phyloP scores from a whole-genome alignment of 1,140 invertebrate species.

The Aphaenogaster ashmeadi region DNA sequence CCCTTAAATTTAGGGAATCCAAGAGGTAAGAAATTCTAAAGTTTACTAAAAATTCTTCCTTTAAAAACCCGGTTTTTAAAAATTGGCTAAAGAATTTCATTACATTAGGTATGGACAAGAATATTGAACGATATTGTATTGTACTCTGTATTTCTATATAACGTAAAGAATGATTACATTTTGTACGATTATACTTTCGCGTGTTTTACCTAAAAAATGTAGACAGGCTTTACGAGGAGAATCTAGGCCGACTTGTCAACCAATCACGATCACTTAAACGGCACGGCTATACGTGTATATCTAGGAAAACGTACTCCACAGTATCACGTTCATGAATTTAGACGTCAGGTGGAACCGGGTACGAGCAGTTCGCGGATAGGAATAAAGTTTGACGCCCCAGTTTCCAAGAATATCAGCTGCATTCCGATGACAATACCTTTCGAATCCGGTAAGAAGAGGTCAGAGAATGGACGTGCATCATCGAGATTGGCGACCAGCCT shows the following conservation, averaged over 20 bases:
- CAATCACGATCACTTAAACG: constrained; percentile 7
- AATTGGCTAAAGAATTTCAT: not conserved
- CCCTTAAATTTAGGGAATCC: not conserved
- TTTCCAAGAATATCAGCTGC: constrained; percentile 72
- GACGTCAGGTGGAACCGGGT: constrained; percentile 26
- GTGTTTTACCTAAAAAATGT: constrained; percentile 5
- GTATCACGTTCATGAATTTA: constrained; percentile 58
- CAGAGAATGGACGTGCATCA: constrained; percentile 26
- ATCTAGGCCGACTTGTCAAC: constrained; percentile 4
- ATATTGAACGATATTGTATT: not conserved
- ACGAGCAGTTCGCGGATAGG: constrained; percentile 38
- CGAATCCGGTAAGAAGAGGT: constrained; percentile 52
- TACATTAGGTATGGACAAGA: not conserved
- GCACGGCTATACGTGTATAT: not conserved
- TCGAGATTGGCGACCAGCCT: not conserved
- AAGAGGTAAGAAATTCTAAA: not conserved
- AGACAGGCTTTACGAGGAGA: not conserved
- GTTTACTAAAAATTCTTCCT: not conserved
- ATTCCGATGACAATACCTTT: constrained; percentile 64
- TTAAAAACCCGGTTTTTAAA: not conserved
- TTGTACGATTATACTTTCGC: not conserved
- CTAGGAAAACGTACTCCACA: constrained; percentile 13
- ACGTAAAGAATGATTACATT: not conserved
- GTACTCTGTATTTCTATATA: not conserved
- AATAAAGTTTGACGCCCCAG: constrained; percentile 67